phyloP scores from a whole-genome alignment of 2,888 invertebrate genomes.

The Cantharis lateralis region DNA sequence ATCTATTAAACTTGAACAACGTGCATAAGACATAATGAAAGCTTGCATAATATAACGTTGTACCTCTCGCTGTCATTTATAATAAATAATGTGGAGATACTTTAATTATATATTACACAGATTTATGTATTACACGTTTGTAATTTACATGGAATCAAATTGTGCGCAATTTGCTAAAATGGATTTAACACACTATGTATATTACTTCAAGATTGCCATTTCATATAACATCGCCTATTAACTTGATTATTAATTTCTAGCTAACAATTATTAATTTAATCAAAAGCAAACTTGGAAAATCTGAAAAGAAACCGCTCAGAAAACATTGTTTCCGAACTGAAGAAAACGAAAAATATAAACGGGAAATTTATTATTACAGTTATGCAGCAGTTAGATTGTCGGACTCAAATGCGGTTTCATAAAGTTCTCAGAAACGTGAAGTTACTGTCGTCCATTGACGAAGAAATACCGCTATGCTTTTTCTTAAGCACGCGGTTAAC shows the following conservation, averaged over 20 bases:
- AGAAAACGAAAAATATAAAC: not conserved
- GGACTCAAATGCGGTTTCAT: not conserved
- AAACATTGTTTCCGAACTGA: not conserved
- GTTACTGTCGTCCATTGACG: not conserved
- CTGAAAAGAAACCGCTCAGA: not conserved
- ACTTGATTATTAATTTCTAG: not conserved
- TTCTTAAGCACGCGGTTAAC: not conserved
- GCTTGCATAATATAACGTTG: not conserved
- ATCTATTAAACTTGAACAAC: constrained; percentile 14
- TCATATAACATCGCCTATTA: not conserved
- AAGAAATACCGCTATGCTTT: not conserved
- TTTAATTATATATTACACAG: constrained; percentile 1
- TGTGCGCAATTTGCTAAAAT: not conserved
- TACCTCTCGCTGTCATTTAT: not conserved
- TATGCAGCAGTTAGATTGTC: not conserved
- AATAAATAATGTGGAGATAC: not conserved
- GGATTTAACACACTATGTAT: not conserved
- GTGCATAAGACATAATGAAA: constrained; percentile 13
- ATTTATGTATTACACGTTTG: not conserved
- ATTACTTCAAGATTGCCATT: not conserved
- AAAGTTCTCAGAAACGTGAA: not conserved
- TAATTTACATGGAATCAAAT: constrained; percentile 7
- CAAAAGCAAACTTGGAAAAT: too few relatives aligned
- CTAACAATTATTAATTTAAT: not conserved
- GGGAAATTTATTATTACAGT: not conserved